Evolutionary conservation across 1,140 invertebrate species (phyloP).

Genomic region (Helicoverpa zea): DNA sequence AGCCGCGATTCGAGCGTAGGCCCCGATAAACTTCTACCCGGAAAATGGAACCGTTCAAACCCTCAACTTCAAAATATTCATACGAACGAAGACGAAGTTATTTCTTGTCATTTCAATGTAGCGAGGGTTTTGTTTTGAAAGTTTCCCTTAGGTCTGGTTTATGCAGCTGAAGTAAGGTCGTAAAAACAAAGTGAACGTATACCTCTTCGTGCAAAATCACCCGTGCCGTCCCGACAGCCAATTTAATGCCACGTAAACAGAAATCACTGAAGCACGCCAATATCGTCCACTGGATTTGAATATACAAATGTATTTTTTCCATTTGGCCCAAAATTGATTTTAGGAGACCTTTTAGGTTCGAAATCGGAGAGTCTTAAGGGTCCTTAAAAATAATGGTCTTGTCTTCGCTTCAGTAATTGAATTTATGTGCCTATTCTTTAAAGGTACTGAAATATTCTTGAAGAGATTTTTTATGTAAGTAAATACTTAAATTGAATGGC

Average conservation of each 20-base stretch:
- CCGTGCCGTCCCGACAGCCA: constrained; percentile 16
- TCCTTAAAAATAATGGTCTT: background rate
- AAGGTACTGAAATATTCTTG: too few relatives aligned
- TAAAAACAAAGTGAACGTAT: constrained; percentile 45
- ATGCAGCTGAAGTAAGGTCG: constrained; percentile 33
- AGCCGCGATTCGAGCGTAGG: background rate
- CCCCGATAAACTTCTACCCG: constrained; percentile 4
- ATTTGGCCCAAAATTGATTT: constrained; percentile 25
- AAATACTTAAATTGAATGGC: too few relatives aligned
- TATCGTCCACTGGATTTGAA: constrained; percentile 32
- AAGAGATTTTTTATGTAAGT: too few relatives aligned
- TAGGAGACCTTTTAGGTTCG: background rate
- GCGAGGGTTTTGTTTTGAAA: constrained; percentile 16
- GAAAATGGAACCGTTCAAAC: background rate
- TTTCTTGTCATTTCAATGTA: constrained; percentile 15
- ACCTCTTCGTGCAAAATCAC: constrained; percentile 35
- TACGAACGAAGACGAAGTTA: constrained; percentile 15
- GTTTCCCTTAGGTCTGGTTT: constrained; percentile 27
- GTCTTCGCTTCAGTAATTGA: background rate
- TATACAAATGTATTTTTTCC: constrained; percentile 14
- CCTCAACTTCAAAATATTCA: background rate
- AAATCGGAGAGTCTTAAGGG: background rate
- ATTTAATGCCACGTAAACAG: constrained; percentile 45
- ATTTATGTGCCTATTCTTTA: too few relatives aligned
- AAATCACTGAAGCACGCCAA: constrained; percentile 35